Percentiles rank a stretch among this genome's conserved stretches.
Conservation (phyloP, 2,113 vertebrate genomes). For the Macrotus californicus region DNA sequence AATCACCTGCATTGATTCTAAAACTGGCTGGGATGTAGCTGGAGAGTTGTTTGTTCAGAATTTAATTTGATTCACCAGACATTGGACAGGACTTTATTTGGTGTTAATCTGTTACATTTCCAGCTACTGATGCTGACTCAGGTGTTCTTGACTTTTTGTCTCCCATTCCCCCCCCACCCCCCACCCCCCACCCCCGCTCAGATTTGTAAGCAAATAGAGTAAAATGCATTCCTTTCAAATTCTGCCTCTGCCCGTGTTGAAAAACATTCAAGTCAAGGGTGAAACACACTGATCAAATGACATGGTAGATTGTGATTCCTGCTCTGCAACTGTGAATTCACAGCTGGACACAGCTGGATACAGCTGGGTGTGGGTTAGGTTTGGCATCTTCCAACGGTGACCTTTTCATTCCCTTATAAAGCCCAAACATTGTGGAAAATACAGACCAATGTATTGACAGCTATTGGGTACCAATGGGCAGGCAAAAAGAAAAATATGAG, state of each 20-base stretch:
- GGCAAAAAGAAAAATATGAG: not conserved
- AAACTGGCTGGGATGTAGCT: slow-evolving; percentile 71
- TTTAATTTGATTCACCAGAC: slow-evolving; percentile 76
- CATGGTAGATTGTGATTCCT: not conserved
- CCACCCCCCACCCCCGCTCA: too few relatives aligned
- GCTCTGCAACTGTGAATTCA: not conserved
- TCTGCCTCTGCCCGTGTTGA: not conserved
- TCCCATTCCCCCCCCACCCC: too few relatives aligned
- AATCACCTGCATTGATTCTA: slow-evolving; percentile 72
- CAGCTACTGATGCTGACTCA: slow-evolving; percentile 68
- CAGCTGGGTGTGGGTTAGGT: not conserved
- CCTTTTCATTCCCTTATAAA: not conserved
- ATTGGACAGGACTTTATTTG: slow-evolving; percentile 66
- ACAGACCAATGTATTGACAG: not conserved
- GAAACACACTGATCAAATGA: not conserved
- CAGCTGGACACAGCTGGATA: not conserved
- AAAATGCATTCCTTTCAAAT: not conserved
- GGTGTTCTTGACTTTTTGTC: slow-evolving; percentile 31
- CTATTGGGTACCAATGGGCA: not conserved
- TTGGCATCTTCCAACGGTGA: not conserved
- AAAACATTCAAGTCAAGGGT: not conserved
- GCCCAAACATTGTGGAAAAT: not conserved
- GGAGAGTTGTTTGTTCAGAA: slow-evolving; percentile 68
- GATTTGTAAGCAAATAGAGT: not conserved
- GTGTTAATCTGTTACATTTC: slow-evolving; percentile 71